Evolutionary conservation across 2,113 vertebrate genomes (phyloP), one percentile per base, ranked within the genome.

Genomic region (Microtus oregoni): DNA sequence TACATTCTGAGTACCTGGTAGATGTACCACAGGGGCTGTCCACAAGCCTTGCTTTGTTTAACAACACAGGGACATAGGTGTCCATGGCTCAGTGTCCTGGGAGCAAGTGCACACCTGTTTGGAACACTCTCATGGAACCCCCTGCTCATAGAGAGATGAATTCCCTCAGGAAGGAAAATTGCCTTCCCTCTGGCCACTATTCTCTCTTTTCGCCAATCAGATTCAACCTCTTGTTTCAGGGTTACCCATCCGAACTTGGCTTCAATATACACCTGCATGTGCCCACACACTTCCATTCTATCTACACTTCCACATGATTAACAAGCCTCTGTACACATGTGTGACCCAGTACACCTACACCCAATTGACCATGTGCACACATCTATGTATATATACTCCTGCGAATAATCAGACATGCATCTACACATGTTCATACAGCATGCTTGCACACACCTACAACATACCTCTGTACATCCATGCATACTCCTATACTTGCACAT

Each of bases 61-160:
- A 52, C 47, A 50, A 24, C 14, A 19, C 3, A 1, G 15, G 9
- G 41, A 72, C 35, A 17, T 13, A 20, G 24, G 4, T 10, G 1
- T 15, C 6, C 38, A 14, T 15, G 38, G 38, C 1, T 12, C 12
- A 3, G 13, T 1, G 8, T 32, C 52, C 2, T 0, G 2, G 52
- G 26, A 26, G 47, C 12, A 32, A 58, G 13, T 47, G n/a, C n/a
- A 17, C 22, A 28, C 20, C 30, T 58, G 10, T 32, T 26, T 11
- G 35, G 58, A 61, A 67, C 44, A 55, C 72, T 65, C 30, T 83
- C 1, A 10, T 58, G 68, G 20, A 26, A 19, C 63, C 24, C 1
- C 30, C 20, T 67, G 44, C 44, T n/a, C 41, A 63, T 28, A 67
- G 30, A 67, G 41, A 65, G 50, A 47, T 9, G 9, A 12, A 6